These are phyloP conservation scores for Umimayanthus kanabou DNA, from an alignment of 92 coral and sea anemone genomes.

Conservation along the genomic window DNA sequence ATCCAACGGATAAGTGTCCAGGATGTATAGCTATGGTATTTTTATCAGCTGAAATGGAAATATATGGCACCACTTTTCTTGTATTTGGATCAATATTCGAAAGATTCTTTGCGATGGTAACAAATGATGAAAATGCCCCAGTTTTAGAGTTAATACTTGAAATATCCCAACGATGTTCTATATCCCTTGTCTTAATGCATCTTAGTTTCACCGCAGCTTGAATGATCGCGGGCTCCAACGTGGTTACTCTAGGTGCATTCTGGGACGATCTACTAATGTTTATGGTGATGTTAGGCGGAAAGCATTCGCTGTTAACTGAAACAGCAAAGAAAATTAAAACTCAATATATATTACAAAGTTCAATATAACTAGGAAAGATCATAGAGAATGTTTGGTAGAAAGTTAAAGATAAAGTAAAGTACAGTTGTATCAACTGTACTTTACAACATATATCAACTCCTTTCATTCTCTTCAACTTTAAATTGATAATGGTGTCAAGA, in stretches of 20 bases:
- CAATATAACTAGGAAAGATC: background rate
- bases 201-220: constrained; percentile 45
- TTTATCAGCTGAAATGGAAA: constrained; percentile 31
- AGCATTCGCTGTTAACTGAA: constrained; percentile 70
- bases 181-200: constrained; percentile 53
- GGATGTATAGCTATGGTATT: constrained; percentile 45
- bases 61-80: constrained; percentile 37
- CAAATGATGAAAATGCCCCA: constrained; percentile 15
- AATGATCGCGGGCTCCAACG: constrained; percentile 41
- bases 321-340: background rate
- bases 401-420: too few species aligned
- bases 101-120: background rate
- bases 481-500: too few species aligned
- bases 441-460: too few species aligned
- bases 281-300: constrained; percentile 65
- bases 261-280: constrained; percentile 45
- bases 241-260: constrained; percentile 47
- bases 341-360: background rate
- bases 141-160: background rate
- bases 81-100: constrained; percentile 38
- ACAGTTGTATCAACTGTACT: too few species aligned
- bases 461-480: too few species aligned
- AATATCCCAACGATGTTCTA: constrained; percentile 57
- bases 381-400: background rate
- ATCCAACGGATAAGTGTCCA: constrained; percentile 41